Conservation (phyloP, 2,797 vertebrate species). For the Clamator glandarius region DNA sequence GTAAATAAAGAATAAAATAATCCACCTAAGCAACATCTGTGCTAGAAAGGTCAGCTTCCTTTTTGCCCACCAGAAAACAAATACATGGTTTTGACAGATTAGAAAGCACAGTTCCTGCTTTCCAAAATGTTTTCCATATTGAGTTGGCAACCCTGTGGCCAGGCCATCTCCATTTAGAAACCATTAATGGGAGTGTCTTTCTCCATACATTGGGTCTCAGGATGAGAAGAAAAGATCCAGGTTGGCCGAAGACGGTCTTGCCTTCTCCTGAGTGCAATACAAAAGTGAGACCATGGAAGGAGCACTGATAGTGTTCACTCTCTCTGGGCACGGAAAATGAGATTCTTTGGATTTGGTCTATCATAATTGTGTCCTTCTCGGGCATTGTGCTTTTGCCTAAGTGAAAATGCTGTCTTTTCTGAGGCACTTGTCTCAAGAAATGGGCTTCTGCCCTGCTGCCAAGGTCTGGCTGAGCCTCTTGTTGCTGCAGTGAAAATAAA, state of each 20-base stretch:
- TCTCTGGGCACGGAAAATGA: neutral
- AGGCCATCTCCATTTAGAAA: neutral
- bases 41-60: neutral
- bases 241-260: neutral
- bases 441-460: neutral
- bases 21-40: neutral
- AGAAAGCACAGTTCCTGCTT: neutral
- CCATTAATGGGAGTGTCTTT: neutral
- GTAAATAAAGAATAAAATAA: neutral
- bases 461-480: constrained; percentile 32
- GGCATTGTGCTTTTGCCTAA: neutral
- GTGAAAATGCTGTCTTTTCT: neutral
- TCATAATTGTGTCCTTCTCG: accelerated
- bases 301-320: neutral
- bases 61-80: neutral
- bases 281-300: neutral
- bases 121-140: accelerated
- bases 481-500: constrained; percentile 5
- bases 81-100: neutral
- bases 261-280: neutral
- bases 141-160: no score
- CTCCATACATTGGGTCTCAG: accelerated
- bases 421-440: neutral
- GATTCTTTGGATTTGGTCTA: neutral
- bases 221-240: neutral